Percentiles rank a stretch among this genome's conserved stretches.
Conservation (phyloP, 2,888 invertebrate species). For the Nomada fucata region DNA sequence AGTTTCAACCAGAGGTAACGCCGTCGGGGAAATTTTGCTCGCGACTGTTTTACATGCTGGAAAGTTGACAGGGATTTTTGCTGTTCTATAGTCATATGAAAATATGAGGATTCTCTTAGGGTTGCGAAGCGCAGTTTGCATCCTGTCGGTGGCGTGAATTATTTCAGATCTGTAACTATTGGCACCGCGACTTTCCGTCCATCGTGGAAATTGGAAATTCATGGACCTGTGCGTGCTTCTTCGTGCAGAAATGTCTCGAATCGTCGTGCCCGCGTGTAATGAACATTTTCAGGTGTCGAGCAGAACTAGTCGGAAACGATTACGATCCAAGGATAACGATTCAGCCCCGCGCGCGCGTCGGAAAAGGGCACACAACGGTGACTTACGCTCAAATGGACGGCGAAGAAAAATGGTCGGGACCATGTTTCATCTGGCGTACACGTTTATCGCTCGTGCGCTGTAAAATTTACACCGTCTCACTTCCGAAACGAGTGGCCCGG, state of each 20-base stretch:
- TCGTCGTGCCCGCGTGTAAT: conserved; percentile 10
- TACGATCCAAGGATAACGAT: conserved; percentile 70
- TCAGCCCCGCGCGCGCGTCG: conserved; percentile 21
- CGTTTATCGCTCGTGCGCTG: conserved; percentile 74
- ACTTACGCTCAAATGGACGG: conserved; percentile 66
- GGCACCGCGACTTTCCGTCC: neutral
- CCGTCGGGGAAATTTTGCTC: neutral
- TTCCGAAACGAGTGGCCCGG: conserved; percentile 71
- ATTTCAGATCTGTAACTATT: too few relatives aligned
- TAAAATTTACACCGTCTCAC: conserved; percentile 79
- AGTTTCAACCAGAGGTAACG: conserved; percentile 12
- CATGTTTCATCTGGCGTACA: conserved; percentile 73
- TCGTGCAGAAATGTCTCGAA: conserved; percentile 2
- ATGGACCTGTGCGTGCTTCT: conserved; percentile 8
- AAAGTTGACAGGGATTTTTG: neutral
- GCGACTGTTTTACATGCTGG: neutral
- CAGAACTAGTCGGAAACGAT: conserved; percentile 56
- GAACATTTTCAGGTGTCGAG: conserved; percentile 40
- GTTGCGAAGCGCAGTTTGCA: too few relatives aligned
- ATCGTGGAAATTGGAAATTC: conserved; percentile 8
- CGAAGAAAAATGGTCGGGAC: conserved; percentile 71
- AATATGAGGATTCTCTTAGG: too few relatives aligned
- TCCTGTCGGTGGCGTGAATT: too few relatives aligned
- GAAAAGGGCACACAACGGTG: conserved; percentile 27
- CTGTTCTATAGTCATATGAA: neutral